These are phyloP conservation scores for Leucozona laternaria DNA, from an alignment of 2,888 invertebrate species.

Conservation along the genomic window DNA sequence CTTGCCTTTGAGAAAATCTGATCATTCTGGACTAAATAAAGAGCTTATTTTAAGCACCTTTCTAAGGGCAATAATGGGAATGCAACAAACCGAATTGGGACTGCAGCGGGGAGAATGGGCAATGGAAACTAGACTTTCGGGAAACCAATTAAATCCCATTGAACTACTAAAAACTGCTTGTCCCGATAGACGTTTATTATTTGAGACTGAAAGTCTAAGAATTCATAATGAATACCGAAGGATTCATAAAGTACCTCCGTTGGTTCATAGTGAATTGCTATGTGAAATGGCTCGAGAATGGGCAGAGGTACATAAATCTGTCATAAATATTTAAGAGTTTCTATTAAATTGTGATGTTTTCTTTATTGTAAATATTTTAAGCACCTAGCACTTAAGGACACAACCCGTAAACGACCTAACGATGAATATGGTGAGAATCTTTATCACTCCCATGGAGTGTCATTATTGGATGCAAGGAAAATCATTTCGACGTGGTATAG, in stretches of 20 bases:
- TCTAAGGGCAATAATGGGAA: constrained; percentile 56
- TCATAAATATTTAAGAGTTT: background rate
- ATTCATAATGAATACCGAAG: constrained; percentile 56
- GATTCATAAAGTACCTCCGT: constrained; percentile 46
- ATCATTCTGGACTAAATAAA: constrained; percentile 25
- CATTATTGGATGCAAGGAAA: constrained; percentile 88
- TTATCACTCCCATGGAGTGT: constrained; percentile 89
- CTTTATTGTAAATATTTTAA: constrained; percentile 20
- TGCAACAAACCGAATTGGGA: constrained; percentile 58
- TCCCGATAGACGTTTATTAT: constrained; percentile 44
- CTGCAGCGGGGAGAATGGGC: constrained; percentile 48
- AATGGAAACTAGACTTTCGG: constrained; percentile 48
- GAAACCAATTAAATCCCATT: constrained; percentile 53
- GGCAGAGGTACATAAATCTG: constrained; percentile 51
- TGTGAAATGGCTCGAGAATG: constrained; percentile 61
- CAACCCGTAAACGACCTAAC: constrained; percentile 89
- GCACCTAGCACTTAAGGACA: constrained; percentile 86
- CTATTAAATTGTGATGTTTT: background rate
- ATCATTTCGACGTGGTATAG: constrained; percentile 93
- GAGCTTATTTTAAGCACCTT: constrained; percentile 54
- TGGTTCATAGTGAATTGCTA: constrained; percentile 51
- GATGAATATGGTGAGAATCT: constrained; percentile 94
- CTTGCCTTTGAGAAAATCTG: constrained; percentile 24
- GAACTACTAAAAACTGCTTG: constrained; percentile 56
- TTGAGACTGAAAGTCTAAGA: constrained; percentile 52